These are phyloP conservation scores for Corynorhinus townsendii DNA, from an alignment of 2,113 vertebrate genomes.

Conservation along the genomic window DNA sequence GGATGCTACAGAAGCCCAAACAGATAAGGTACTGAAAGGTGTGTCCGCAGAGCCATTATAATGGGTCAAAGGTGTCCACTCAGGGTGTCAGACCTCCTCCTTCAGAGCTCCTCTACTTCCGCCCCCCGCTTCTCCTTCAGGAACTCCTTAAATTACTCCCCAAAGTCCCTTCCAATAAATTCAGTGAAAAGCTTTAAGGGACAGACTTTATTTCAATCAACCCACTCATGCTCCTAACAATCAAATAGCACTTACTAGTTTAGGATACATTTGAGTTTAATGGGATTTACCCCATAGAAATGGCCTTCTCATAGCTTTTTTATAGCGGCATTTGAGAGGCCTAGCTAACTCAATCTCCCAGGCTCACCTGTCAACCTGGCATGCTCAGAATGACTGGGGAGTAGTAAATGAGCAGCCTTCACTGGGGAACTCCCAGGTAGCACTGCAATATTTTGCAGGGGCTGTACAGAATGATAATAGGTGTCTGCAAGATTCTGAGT, in stretches of 20 bases:
- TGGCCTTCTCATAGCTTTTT: not conserved
- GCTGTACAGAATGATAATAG: constrained; percentile 7
- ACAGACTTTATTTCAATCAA: constrained; percentile 35
- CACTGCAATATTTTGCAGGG: not conserved
- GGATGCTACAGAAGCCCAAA: not conserved
- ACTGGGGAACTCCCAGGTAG: not conserved
- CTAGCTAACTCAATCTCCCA: constrained; percentile 18
- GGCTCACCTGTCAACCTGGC: not conserved
- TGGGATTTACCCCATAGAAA: constrained; percentile 49
- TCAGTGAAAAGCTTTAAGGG: constrained; percentile 29
- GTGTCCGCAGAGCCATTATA: not conserved
- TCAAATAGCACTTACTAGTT: constrained; percentile 35
- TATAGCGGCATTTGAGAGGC: not conserved
- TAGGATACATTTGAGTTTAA: constrained; percentile 41
- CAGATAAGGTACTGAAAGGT: not conserved
- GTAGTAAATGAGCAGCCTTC: not conserved
- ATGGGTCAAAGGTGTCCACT: not conserved
- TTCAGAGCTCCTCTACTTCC: not conserved
- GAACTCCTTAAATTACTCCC: not conserved
- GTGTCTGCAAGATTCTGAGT: not conserved
- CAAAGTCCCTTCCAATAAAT: not conserved
- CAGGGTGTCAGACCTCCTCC: not conserved
- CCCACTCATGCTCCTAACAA: constrained; percentile 13
- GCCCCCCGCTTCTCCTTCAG: not conserved
- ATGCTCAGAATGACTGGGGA: not conserved